Percentiles rank a stretch among this genome's conserved stretches.
These are phyloP conservation scores for Macquaria ambigua DNA, from an alignment of 2,113 vertebrate genomes.

Conservation along the genomic window DNA sequence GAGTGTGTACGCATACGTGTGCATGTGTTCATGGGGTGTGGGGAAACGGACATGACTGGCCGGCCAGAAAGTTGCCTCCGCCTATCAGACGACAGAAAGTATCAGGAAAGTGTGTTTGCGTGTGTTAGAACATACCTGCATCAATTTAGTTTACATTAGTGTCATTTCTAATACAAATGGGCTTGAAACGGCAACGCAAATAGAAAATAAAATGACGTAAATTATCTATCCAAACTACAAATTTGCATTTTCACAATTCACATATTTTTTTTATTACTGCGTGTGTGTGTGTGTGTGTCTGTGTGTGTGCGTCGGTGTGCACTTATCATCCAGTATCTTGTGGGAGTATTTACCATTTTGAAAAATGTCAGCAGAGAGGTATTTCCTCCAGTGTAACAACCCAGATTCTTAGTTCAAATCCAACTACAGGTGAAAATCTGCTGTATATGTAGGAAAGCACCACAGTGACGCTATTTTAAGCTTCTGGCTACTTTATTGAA, in stretches of 20 bases:
- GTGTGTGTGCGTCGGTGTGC: background rate
- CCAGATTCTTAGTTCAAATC: background rate
- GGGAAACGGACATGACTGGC: background rate
- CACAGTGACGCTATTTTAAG: background rate
- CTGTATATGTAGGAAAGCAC: background rate
- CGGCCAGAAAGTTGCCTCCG: constrained; percentile 16
- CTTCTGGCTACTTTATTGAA: background rate
- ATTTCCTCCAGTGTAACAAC: background rate
- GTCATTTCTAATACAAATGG: background rate
- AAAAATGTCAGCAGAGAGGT: constrained; percentile 9
- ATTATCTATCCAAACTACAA: background rate
- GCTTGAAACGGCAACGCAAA: background rate
- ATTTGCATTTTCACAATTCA: background rate
- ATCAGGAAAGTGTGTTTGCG: background rate
- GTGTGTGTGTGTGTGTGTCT: background rate
- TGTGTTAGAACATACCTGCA: background rate
- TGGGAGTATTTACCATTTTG: background rate
- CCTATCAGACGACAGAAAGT: constrained; percentile 27
- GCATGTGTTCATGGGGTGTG: constrained; percentile 10
- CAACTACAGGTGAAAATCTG: background rate
- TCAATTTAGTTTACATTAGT: background rate
- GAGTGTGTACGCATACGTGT: background rate
- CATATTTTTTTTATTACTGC: background rate
- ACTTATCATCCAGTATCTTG: background rate
- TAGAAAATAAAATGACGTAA: background rate